Evolutionary conservation across 1,140 invertebrate genomes (phyloP), one percentile per base, ranked within the genome.

Genomic region (Eufriesea mexicana): DNA sequence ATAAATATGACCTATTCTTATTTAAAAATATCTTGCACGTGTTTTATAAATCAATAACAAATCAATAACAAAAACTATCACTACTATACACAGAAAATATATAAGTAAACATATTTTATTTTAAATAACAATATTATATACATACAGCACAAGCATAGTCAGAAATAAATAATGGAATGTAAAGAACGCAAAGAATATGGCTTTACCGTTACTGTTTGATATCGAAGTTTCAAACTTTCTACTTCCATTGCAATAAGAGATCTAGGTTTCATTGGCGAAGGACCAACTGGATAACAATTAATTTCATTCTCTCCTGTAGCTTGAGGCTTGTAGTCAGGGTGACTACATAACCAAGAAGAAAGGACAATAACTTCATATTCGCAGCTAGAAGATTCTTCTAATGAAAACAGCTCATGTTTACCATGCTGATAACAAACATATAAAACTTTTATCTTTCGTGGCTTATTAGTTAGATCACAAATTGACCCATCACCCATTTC

Each of bases 351-450:
- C 18, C 97, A 92, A 5, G 97, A 96, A 4, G 98, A 98, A 10
- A 99, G 94, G 16, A 99, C 96, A 47, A 98, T 96, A 16, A 97
- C 96, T 94, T 99, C 98, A 93, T 99, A 99, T 94, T 98, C 97
- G 92, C 99, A 99, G 0, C 97, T 98, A 0, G 98, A 97, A 0
- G 96, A 97, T 94, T 99, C 99, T 91, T 99, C 98, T 54, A 99
- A 95, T 0, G 98, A 98, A 91, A 98, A 98, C 20, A 99, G 96
- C 90, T 99, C 98, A 89, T 99, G 97, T 88, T 97, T 97, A n/a
- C 97, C 96, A 89, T 97, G 96, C 42, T 95, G 95, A 90, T 97
- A 98, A 92, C 98, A 99, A 0, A 98, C 97, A 91, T 98, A 99
- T 4, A 97, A 93, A 8, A 99, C 96, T 90, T 96, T 96, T 5